These are phyloP conservation scores for Stegophylla sp. DNA, from an alignment of 2,888 invertebrate genomes.

Conservation along the genomic window DNA sequence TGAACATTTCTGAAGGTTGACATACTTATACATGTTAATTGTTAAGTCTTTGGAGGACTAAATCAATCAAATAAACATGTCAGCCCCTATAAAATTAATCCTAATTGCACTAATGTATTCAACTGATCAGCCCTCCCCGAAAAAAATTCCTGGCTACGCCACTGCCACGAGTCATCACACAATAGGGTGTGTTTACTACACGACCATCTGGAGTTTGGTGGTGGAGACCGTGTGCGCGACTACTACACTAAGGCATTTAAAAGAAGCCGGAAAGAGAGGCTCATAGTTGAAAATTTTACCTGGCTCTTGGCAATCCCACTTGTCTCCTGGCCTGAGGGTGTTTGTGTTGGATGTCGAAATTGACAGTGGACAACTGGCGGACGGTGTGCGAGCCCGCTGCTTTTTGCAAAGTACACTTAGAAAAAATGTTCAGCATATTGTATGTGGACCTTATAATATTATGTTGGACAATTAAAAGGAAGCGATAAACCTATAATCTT, in stretches of 20 bases:
- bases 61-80: too few species aligned
- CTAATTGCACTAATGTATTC: too few species aligned
- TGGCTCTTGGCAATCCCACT: conserved; percentile 50
- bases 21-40: too few species aligned
- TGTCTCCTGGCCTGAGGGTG: conserved; percentile 69
- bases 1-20: too few species aligned
- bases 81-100: too few species aligned
- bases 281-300: conserved; percentile 35
- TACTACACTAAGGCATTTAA: not conserved
- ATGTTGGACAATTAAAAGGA: not conserved
- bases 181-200: too few species aligned
- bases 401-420: conserved; percentile 50
- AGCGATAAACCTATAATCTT: not conserved
- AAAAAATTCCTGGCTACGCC: too few species aligned
- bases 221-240: not conserved
- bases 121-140: too few species aligned
- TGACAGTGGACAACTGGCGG: conserved; percentile 35
- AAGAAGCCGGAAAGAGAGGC: too few species aligned
- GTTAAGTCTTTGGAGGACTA: too few species aligned
- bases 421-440: conserved; percentile 35
- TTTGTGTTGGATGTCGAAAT: conserved; percentile 73
- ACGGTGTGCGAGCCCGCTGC: conserved; percentile 32
- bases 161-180: too few species aligned
- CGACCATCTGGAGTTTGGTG: too few species aligned
- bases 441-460: not conserved